Percentiles rank a stretch among this genome's conserved stretches.
Conservation (phyloP, 2,797 vertebrate genomes). For the Euthynnus affinis region DNA sequence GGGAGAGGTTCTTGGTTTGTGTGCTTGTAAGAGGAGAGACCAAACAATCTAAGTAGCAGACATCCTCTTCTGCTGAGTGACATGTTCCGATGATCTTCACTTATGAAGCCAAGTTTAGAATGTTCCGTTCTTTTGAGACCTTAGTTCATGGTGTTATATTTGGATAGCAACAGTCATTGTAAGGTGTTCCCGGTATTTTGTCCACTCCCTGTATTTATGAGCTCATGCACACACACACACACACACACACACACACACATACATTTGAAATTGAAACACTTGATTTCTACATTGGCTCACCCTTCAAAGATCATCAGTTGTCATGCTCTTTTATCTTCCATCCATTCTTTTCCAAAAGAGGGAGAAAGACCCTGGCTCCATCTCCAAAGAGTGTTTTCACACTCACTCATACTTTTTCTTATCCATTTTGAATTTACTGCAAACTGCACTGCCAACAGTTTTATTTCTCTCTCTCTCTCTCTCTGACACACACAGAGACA, state of each 20-base stretch:
- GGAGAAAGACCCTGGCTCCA: slow-evolving; percentile 36
- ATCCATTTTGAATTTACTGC: slow-evolving; percentile 46
- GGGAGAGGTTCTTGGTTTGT: slow-evolving; percentile 6
- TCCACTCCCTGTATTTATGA: slow-evolving; percentile 7
- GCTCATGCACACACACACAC: neutral
- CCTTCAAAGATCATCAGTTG: slow-evolving; percentile 45
- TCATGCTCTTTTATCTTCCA: slow-evolving; percentile 52
- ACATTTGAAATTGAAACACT: neutral
- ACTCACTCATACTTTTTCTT: slow-evolving; percentile 27
- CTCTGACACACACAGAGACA: neutral
- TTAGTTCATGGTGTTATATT: neutral
- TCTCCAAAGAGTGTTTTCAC: slow-evolving; percentile 48
- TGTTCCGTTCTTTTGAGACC: neutral
- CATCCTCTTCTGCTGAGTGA: slow-evolving; percentile 42
- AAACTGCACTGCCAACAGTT: slow-evolving; percentile 26
- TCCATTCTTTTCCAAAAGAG: slow-evolving; percentile 26
- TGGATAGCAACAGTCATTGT: neutral
- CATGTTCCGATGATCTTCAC: slow-evolving; percentile 17
- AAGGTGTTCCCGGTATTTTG: slow-evolving; percentile 1
- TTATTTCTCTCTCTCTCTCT: neutral
- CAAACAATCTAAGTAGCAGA: slow-evolving; percentile 36
- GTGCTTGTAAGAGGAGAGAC: slow-evolving; percentile 16
- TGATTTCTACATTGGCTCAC: slow-evolving; percentile 35
- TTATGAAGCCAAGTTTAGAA: neutral
- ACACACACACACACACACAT: slow-evolving; percentile 9